Evolutionary conservation across 2,797 vertebrate species (phyloP), one percentile per base, ranked within the genome.

Genomic region (Chaetophractus vellerosus): DNA sequence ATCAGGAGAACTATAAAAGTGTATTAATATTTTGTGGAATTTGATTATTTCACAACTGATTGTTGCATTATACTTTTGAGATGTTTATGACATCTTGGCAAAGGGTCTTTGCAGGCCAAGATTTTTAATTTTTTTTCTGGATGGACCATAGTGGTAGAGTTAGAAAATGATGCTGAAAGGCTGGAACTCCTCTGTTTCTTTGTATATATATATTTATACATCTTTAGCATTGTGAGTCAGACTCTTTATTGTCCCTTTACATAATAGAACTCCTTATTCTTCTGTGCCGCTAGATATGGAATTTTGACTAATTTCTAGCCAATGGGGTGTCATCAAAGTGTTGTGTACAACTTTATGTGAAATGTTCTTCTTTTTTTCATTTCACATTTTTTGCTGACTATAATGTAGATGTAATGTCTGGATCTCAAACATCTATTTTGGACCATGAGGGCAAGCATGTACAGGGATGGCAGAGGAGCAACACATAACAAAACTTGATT

Each of bases 1-100:
- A 4, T 50, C 61, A 64, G 11, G 41, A 61, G 52, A 93, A 75
- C 18, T 89, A 86, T 31, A 72, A n/a, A n/a, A 74, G 45, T 66
- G 10, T 52, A 61, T 38, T 38, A 38, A 38, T 3, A 38, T 91
- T 88, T 88, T 75, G 31, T 55, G 23, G 36, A 72, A 88, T 64
- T 76, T 71, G 31, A 57, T 64, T 63, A 55, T 76, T 96, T 95
- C 26, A 95, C 52, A 50, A 48, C 36, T 82, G 33, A 45, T 72
- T 85, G 28, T 80, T 75, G 48, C 33, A 55, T 68, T 82, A 52
- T 36, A 15, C 12, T 38, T 96, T 50, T 55, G 71, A 64, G 59
- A 80, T 11, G 4, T 71, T 12, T 9, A 1, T 41, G 55, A 41
- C n/a, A 76, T 88, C 71, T 93, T 92, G 48, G 28, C 48, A 28